Percentiles rank a stretch among this genome's conserved stretches.
These are phyloP conservation scores for Neopipo cinnamomea DNA, from an alignment of 2,113 vertebrate species.

Conservation along the genomic window DNA sequence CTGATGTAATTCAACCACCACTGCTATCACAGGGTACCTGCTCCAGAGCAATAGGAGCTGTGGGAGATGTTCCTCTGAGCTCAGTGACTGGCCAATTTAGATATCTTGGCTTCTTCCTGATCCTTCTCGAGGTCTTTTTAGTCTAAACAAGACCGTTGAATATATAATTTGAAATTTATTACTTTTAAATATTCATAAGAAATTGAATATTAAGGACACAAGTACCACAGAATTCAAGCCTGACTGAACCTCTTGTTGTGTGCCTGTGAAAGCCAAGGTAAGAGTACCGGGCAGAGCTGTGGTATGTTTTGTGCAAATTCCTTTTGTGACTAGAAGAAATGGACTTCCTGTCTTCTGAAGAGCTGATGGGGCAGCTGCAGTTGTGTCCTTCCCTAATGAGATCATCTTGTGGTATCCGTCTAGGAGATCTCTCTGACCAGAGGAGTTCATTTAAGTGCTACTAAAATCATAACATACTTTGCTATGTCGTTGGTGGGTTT, in stretches of 20 bases:
- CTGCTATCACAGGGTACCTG: neutral
- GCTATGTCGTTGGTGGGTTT: neutral
- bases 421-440: neutral
- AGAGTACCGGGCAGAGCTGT: neutral
- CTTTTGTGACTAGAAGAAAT: neutral
- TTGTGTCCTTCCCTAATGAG: neutral
- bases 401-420: neutral
- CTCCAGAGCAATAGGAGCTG: neutral
- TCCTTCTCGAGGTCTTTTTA: conserved; percentile 73
- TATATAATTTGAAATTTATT: conserved; percentile 76
- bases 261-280: neutral
- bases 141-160: conserved; percentile 74
- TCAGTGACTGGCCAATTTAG: neutral
- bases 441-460: neutral
- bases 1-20: neutral
- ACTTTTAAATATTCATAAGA: conserved; percentile 76
- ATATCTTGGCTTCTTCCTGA: conserved; percentile 21
- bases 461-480: neutral
- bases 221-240: conserved; percentile 33
- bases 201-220: conserved; percentile 54
- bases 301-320: neutral
- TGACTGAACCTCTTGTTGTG: neutral
- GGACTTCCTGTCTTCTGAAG: neutral
- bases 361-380: neutral
- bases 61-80: neutral